A percentile compares a stretch with the other conserved stretches of the same genome.
Conservation (phyloP, 2,797 vertebrate genomes). For the Anabas testudineus region DNA sequence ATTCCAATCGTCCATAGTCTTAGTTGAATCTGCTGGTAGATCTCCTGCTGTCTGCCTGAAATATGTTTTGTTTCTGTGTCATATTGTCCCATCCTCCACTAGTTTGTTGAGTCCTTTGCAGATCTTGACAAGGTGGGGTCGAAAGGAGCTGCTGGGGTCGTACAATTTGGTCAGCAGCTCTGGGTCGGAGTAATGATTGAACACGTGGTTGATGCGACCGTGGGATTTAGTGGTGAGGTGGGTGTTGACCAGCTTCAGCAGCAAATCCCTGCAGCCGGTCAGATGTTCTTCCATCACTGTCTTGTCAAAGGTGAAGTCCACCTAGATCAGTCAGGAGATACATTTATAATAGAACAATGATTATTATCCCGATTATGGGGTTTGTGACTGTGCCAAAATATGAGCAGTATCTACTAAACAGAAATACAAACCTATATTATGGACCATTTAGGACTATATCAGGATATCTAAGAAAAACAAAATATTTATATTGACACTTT, state of each 20-base stretch:
- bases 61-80: slow-evolving; percentile 21
- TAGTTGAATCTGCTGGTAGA: slow-evolving; percentile 29
- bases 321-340: slow-evolving; percentile 69
- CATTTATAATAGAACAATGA: slow-evolving; percentile 4
- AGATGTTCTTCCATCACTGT: slow-evolving; percentile 85
- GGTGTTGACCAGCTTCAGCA: slow-evolving; percentile 88
- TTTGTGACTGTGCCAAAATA: background rate
- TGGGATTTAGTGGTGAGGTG: slow-evolving; percentile 93
- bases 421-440: background rate
- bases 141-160: slow-evolving; percentile 80
- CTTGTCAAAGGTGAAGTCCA: slow-evolving; percentile 93
- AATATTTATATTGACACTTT: background rate
- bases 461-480: background rate
- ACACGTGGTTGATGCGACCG: slow-evolving; percentile 90
- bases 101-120: slow-evolving; percentile 90
- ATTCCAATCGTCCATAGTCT: slow-evolving; percentile 42
- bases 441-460: background rate
- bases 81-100: slow-evolving; percentile 89
- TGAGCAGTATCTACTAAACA: too few relatives aligned
- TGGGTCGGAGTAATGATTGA: slow-evolving; percentile 89
- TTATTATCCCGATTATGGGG: background rate
- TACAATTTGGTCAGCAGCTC: slow-evolving; percentile 90
- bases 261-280: slow-evolving; percentile 84
- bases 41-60: slow-evolving; percentile 67
- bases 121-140: slow-evolving; percentile 86